Conservation (phyloP, 1,140 invertebrate species). For the Calycopis cecrops region DNA sequence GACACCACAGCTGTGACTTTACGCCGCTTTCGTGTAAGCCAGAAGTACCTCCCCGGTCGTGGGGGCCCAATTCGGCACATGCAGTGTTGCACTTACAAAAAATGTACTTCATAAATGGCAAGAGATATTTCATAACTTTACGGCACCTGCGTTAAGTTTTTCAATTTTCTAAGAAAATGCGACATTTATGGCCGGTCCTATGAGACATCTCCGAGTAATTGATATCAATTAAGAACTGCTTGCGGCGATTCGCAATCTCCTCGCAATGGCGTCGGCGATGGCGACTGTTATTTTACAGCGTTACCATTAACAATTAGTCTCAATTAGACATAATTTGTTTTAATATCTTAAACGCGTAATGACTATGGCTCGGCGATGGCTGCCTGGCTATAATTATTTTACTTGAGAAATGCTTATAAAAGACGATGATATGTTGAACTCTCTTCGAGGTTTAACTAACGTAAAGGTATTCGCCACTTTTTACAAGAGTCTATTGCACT, state of each 20-base stretch:
- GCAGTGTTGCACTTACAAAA: no score
- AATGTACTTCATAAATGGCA: no score
- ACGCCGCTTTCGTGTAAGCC: no score
- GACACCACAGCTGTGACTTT: no score
- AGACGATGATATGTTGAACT: not conserved
- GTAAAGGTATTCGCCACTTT: no score
- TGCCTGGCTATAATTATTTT: not conserved
- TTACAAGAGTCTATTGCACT: not conserved
- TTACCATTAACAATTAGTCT: no score
- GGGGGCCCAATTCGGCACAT: no score
- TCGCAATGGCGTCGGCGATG: no score
- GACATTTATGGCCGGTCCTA: not conserved
- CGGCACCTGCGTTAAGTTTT: not conserved
- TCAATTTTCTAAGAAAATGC: not conserved
- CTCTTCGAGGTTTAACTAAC: not conserved
- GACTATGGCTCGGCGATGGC: no score
- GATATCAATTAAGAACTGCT: constrained; percentile 23
- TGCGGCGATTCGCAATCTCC: not conserved
- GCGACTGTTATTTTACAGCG: no score
- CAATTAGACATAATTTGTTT: no score
- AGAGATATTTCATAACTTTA: not conserved
- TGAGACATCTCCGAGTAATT: constrained; percentile 21
- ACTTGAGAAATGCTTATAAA: not conserved
- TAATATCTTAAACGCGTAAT: not conserved
- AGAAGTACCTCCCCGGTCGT: no score